Conservation (phyloP, 2,113 vertebrate genomes). For the Symphodus melops region DNA sequence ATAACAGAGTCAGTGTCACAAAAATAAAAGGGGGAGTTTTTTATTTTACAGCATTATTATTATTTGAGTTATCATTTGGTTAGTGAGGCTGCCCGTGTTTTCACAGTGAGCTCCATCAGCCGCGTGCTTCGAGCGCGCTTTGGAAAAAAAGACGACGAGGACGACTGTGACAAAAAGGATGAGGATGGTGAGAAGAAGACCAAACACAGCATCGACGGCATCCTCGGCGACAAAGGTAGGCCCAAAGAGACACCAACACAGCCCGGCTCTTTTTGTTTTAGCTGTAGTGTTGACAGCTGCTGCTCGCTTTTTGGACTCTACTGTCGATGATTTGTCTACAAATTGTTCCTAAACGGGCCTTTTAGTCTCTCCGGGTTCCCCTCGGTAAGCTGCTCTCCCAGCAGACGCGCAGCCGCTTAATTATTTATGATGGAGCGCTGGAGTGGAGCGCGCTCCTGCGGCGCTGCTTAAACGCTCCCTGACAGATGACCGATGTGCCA, state of each 20-base stretch:
- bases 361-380: constrained; percentile 41
- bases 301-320: not conserved
- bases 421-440: constrained; percentile 81
- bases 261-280: too few species aligned
- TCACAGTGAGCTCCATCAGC: constrained; percentile 98
- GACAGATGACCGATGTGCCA: constrained; percentile 88
- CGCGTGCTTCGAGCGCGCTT: constrained; percentile 96
- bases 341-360: constrained; percentile 53
- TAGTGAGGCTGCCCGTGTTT: constrained; percentile 7
- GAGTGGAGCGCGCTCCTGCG: constrained; percentile 77
- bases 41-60: not conserved
- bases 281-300: not conserved
- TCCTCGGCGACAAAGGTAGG: constrained; percentile 97
- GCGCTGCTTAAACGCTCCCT: constrained; percentile 87
- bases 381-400: constrained; percentile 45
- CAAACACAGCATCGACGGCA: constrained; percentile 98
- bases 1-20: not conserved
- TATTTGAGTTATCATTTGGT: constrained; percentile 3
- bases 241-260: not conserved
- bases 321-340: constrained; percentile 18
- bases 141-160: constrained; percentile 95
- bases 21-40: too few species aligned
- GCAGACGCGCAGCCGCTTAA: constrained; percentile 72
- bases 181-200: constrained; percentile 94
- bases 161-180: constrained; percentile 93